Evolutionary conservation across 2,113 vertebrate species (phyloP), one percentile per base, ranked within the genome.

Genomic region (Clupea harengus): DNA sequence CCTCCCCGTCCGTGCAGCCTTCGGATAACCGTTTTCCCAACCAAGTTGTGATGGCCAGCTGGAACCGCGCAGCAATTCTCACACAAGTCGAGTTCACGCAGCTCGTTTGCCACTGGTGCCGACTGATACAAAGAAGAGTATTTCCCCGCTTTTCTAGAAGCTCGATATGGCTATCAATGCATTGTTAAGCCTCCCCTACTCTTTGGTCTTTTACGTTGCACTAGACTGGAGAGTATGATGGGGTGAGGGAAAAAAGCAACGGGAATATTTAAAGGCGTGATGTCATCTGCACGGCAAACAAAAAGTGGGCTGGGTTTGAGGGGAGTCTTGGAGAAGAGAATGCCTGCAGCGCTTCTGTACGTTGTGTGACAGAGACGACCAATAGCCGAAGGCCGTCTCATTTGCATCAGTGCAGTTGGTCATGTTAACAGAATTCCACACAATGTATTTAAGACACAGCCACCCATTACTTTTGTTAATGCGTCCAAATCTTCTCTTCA

Each of bases 211-310:
- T 5, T 44, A 84, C 11, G 54, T 83, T 6, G 28, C 72, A 82
- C 84, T 17, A 54, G 85, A 85, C 83, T 80, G 85, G 45, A 39
- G 32, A 86, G 78, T 75, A 39, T 75, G 72, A 78, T 78, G 32
- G 78, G 80, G 28, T 47, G 82, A 28, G 72, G 39, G 88, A 89
- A 88, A 93, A 89, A 91, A 90, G 90, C 90, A 87, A 94, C 90
- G 91, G 92, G 92, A 94, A 92, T 92, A 93, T 94, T 94, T 93
- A 91, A 93, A 89, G 90, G n/a, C 13, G 90, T 95, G 93, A 95
- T 90, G 94, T 96, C 94, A 95, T 87, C 83, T 6, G 60, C 84
- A 81, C 87, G 57, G 85, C 54, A 81, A 88, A 85, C 84, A 49
- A 32, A 86, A 84, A 90, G 92, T 93, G 93, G 93, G 94, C 86